These are phyloP conservation scores for Gymnocephalus cernua DNA, from an alignment of 2,113 vertebrate species.

Conservation along the genomic window DNA sequence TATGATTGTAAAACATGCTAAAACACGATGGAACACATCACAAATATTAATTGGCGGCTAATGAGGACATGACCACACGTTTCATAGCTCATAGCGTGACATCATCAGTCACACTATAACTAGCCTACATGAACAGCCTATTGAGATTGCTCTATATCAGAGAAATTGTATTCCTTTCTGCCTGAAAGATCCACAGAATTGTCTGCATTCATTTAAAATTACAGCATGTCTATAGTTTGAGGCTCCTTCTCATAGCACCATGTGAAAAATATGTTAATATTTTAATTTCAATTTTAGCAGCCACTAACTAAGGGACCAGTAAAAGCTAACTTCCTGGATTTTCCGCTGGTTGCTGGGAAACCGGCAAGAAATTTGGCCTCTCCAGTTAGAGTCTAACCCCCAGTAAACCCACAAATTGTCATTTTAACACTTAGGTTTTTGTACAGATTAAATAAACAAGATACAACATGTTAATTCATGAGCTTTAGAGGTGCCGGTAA, in stretches of 20 bases:
- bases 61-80: not conserved
- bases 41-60: not conserved
- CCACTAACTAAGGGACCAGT: no score
- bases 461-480: not conserved
- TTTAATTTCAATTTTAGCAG: not conserved
- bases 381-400: no score
- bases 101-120: not conserved
- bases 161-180: not conserved
- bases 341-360: not conserved
- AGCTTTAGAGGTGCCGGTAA: not conserved
- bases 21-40: not conserved
- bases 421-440: not conserved
- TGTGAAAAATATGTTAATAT: no score
- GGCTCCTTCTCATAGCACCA: no score
- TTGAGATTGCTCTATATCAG: not conserved
- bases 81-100: not conserved
- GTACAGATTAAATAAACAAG: not conserved
- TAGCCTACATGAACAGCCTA: not conserved
- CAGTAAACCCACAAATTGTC: not conserved
- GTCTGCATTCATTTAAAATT: not conserved
- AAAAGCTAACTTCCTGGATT: no score
- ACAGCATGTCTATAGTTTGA: not conserved
- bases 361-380: not conserved
- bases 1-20: not conserved
- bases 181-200: not conserved